Evolutionary conservation across 2,113 vertebrate genomes (phyloP), one percentile per base, ranked within the genome.

Genomic region (Centropus bengalensis): DNA sequence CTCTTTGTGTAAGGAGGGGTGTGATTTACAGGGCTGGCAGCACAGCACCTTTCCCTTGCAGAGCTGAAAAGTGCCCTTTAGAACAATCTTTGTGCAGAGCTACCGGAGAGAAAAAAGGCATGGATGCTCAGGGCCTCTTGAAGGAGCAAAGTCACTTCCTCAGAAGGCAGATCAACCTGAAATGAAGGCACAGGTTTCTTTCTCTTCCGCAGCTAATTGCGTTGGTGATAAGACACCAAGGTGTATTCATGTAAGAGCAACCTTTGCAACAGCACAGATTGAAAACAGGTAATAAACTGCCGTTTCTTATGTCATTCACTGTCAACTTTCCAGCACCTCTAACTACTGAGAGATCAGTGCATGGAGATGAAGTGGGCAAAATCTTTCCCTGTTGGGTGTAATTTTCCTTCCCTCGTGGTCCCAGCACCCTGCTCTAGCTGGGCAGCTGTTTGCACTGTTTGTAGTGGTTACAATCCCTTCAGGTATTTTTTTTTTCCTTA

Each of bases 201-300:
- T 28, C 49, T 42, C 17, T 54, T 14, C 71, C 11, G 21, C 4
- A 62, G 47, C 42, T 78, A 6, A 52, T 80, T 12, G 27, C 10
- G 62, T 24, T 58, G 83, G 52, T 32, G 79, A 88, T 83, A 63
- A 96, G 90, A 70, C 80, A 71, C 89, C 76, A 30, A 20, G 33
- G 73, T 27, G 73, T 89, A 86, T 86, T 97, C 97, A 71, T 28
- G 55, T 92, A 96, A 97, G 47, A 47, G 19, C 91, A 91, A 96
- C 68, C 83, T 96, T 97, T 95, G 82, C 32, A 38, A 93, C 88
- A 64, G 66, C 58, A 89, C 30, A 14, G 71, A 85, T 5, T 42
- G 93, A 95, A 95, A 96, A 58, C 7, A 88, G 58, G 83, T 38
- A 71, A 60, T 52, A 47, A 85, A 69, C 28, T 84, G 22, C 49